Percentiles rank a stretch among this genome's conserved stretches.
These are phyloP conservation scores for Pygoscelis antarcticus DNA, from an alignment of 2,113 vertebrate genomes.

Conservation along the genomic window DNA sequence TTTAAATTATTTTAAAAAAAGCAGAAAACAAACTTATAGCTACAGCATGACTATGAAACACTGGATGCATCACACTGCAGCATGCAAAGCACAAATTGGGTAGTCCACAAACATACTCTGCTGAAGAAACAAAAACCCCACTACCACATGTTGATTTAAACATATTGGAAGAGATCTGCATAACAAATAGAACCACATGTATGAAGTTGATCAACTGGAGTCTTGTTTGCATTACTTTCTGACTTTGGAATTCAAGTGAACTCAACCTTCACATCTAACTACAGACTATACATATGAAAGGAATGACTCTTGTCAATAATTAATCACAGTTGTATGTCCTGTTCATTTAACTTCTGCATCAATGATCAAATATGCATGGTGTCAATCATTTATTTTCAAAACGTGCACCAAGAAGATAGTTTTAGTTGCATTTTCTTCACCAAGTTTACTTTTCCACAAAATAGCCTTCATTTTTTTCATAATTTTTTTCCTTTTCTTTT, in stretches of 20 bases:
- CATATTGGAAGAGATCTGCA: not conserved
- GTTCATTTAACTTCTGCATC: not conserved
- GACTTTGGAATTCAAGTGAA: constrained; percentile 19
- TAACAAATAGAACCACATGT: constrained; percentile 28
- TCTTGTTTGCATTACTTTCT: not conserved
- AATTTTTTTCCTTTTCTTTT: not conserved
- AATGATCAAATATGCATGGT: not conserved
- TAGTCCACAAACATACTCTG: not conserved
- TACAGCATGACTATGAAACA: not conserved
- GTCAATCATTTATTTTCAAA: not conserved
- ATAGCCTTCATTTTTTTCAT: fast-evolving
- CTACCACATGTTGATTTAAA: not conserved
- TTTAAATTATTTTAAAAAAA: not conserved
- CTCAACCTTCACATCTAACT: not conserved
- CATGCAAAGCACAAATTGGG: not conserved
- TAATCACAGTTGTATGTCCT: constrained; percentile 18
- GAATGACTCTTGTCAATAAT: constrained; percentile 30
- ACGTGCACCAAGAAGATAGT: fast-evolving
- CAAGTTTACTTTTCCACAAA: not conserved
- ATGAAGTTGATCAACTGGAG: not conserved
- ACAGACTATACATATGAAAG: not conserved
- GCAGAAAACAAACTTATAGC: not conserved
- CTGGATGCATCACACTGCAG: fast-evolving
- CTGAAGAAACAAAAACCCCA: not conserved
- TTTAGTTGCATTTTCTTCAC: not conserved